phyloP scores from a whole-genome alignment of 2,888 invertebrate species.

The Ceramica pisi region DNA sequence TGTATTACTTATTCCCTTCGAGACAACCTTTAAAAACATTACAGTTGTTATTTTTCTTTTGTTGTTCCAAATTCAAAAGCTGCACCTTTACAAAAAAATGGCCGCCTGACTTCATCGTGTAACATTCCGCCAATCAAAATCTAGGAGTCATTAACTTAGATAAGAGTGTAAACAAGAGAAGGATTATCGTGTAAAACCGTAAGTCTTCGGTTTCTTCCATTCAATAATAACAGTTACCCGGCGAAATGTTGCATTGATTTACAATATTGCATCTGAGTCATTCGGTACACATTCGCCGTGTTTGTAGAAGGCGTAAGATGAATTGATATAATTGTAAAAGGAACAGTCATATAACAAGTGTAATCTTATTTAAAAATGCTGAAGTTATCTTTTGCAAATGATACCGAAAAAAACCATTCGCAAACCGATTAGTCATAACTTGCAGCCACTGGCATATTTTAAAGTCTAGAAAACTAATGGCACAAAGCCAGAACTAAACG shows the following conservation, averaged over 20 bases:
- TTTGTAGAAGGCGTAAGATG: conserved; percentile 51
- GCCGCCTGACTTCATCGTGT: neutral
- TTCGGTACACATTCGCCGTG: conserved; percentile 17
- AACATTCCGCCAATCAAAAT: conserved; percentile 12
- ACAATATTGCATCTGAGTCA: conserved; percentile 52
- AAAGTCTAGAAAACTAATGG: conserved; percentile 30
- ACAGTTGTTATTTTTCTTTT: neutral
- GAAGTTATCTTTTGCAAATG: neutral
- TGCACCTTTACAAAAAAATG: conserved; percentile 12
- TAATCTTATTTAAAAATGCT: neutral
- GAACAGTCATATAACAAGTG: conserved; percentile 3
- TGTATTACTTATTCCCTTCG: neutral
- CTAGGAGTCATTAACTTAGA: conserved; percentile 24
- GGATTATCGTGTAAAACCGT: conserved; percentile 43
- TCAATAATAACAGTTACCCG: conserved; percentile 59
- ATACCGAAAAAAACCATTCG: neutral
- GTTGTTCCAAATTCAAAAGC: conserved; percentile 34
- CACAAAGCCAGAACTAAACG: conserved; percentile 40
- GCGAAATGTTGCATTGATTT: conserved; percentile 45
- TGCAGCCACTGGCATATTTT: conserved; percentile 5
- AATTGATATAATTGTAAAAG: conserved; percentile 28
- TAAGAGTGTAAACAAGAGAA: conserved; percentile 36
- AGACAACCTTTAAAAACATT: neutral
- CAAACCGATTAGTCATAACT: conserved; percentile 2
- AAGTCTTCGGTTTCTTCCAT: conserved; percentile 71